Conservation (phyloP, 2,113 vertebrate genomes). For the Amphiprion percula region DNA sequence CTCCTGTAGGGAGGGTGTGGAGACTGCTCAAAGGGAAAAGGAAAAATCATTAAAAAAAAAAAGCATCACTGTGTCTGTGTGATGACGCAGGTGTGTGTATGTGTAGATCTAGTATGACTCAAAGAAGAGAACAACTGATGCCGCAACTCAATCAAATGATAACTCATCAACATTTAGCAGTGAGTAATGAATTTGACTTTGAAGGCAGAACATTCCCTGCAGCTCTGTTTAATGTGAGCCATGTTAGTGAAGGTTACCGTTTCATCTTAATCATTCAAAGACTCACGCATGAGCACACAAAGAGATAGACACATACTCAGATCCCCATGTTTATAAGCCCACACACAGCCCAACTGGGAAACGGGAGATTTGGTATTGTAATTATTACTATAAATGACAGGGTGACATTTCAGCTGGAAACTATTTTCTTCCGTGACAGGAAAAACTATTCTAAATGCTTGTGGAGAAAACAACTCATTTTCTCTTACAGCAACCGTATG, state of each 20-base stretch:
- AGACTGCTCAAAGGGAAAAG: constrained; percentile 44
- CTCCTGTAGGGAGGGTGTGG: constrained; percentile 76
- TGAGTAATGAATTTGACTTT: constrained; percentile 61
- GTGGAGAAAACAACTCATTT: neutral
- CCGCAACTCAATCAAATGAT: constrained; percentile 72
- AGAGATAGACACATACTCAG: constrained; percentile 50
- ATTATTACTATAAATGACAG: constrained; percentile 60
- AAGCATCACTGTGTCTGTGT: constrained; percentile 12
- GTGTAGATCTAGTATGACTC: constrained; percentile 29
- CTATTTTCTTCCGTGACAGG: constrained; percentile 41
- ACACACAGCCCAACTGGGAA: constrained; percentile 63
- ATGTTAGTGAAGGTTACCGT: constrained; percentile 46
- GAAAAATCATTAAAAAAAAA: neutral
- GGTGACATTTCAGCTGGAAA: constrained; percentile 67
- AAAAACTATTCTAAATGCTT: constrained; percentile 29
- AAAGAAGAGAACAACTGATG: constrained; percentile 3
- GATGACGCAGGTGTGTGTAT: constrained; percentile 26
- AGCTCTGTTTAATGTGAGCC: constrained; percentile 56
- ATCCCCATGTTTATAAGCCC: constrained; percentile 34
- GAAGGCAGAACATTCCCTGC: constrained; percentile 51
- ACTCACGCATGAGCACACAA: constrained; percentile 45
- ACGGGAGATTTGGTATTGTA: constrained; percentile 51
- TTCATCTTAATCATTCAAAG: constrained; percentile 72
- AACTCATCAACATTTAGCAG: constrained; percentile 57
- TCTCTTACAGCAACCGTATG: neutral